A percentile compares a stretch with the other conserved stretches of the same genome.
Conservation (phyloP, 1,140 invertebrate genomes). For the Spodoptera litura region DNA sequence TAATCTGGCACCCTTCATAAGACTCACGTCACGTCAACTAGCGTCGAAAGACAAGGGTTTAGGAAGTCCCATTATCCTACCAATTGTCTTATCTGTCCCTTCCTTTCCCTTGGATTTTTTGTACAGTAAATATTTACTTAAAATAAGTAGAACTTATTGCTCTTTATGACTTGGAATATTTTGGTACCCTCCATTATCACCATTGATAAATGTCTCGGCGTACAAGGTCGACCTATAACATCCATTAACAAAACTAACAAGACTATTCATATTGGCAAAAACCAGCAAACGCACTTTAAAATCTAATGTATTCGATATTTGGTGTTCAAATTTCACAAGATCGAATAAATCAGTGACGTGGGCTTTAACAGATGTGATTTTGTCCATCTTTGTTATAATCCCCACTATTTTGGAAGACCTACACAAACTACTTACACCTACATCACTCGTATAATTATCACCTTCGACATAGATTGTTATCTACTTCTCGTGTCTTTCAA, state of each 20-base stretch:
- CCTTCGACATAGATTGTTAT: not conserved
- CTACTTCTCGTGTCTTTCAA: not conserved
- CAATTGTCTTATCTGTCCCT: too few species aligned
- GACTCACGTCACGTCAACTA: not conserved
- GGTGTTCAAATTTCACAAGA: not conserved
- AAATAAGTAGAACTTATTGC: too few species aligned
- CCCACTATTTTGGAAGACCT: not conserved
- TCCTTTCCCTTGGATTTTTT: too few species aligned
- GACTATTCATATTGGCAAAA: too few species aligned
- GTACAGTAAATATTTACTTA: too few species aligned
- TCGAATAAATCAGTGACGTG: not conserved
- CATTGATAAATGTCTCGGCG: too few species aligned
- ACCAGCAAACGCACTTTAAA: too few species aligned
- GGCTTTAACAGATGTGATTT: not conserved
- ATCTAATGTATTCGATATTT: not conserved
- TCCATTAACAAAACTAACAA: too few species aligned
- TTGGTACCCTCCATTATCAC: too few species aligned
- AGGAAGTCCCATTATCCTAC: not conserved
- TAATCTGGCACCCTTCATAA: not conserved
- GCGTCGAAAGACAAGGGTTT: constrained; percentile 1
- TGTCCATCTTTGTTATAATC: not conserved
- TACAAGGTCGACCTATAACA: too few species aligned
- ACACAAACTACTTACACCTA: not conserved
- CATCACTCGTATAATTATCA: not conserved
- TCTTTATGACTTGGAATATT: too few species aligned